A percentile compares a stretch with the other conserved stretches of the same genome.
Evolutionary conservation across 2,113 vertebrate genomes (phyloP).

Genomic region (Panthera tigris): DNA sequence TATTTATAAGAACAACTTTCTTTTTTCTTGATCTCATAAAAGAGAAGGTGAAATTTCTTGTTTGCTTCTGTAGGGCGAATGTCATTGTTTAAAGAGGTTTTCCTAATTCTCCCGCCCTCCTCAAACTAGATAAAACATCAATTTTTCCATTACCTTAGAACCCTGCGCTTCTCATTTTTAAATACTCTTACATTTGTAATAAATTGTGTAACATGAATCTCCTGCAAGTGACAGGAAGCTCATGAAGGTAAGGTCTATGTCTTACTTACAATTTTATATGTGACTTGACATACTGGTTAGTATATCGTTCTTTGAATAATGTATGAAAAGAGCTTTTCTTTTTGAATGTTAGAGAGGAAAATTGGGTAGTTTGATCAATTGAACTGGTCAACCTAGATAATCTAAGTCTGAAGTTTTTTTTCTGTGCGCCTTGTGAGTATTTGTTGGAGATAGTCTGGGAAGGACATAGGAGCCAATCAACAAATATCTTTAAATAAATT

Average conservation of each 20-base stretch:
- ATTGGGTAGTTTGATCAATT: not conserved
- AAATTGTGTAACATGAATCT: not conserved
- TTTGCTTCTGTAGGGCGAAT: not conserved
- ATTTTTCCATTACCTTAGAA: not conserved
- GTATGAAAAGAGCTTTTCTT: not conserved
- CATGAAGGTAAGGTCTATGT: not conserved
- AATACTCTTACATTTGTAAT: not conserved
- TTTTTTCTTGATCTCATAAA: not conserved
- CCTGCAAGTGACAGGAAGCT: not conserved
- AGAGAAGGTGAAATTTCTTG: not conserved
- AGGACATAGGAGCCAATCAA: not conserved
- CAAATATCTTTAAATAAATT: not conserved
- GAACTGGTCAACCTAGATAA: not conserved
- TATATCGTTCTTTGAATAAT: not conserved
- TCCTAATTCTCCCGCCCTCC: rapidly evolving
- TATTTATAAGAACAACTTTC: not conserved
- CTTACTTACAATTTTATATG: not conserved
- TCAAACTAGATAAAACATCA: rapidly evolving
- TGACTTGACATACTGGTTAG: not conserved
- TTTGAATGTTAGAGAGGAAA: not conserved
- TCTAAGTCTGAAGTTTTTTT: not conserved
- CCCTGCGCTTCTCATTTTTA: not conserved
- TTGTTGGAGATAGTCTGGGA: not conserved
- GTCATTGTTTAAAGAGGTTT: not conserved
- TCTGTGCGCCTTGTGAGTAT: not conserved